Percentiles rank a stretch among this genome's conserved stretches.
These are phyloP conservation scores for Pterois miles DNA, from an alignment of 2,797 vertebrate genomes.

Conservation along the genomic window DNA sequence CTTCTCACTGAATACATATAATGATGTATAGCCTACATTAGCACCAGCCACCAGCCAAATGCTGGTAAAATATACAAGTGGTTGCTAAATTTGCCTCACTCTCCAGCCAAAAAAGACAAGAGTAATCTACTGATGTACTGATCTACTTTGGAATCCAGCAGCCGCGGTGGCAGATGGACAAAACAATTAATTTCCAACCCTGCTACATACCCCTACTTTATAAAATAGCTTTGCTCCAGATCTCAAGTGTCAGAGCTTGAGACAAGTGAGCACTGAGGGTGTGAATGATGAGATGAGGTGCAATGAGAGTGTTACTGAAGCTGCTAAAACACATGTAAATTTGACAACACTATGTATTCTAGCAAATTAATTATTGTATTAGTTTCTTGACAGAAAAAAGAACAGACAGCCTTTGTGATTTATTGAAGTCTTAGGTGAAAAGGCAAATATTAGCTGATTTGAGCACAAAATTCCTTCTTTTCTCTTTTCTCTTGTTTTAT, in stretches of 20 bases:
- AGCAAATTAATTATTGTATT: not conserved
- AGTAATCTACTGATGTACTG: too few relatives aligned
- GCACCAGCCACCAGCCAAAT: too few relatives aligned
- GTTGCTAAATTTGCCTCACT: too few relatives aligned
- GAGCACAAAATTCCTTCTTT: not conserved
- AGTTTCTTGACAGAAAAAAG: not conserved
- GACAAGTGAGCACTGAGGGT: not conserved
- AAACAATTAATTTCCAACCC: too few relatives aligned
- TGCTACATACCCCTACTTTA: not conserved
- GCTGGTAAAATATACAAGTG: too few relatives aligned
- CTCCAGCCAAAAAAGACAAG: too few relatives aligned
- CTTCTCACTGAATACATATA: conserved; percentile 24
- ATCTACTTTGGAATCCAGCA: too few relatives aligned
- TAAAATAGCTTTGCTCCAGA: not conserved
- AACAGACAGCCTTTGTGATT: not conserved
- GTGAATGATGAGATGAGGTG: not conserved
- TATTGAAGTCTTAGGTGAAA: not conserved
- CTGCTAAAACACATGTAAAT: not conserved
- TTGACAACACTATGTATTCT: not conserved
- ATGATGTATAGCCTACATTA: conserved; percentile 14
- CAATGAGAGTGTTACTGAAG: not conserved
- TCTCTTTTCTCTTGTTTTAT: not conserved
- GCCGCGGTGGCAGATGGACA: too few relatives aligned
- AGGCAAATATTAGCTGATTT: not conserved
- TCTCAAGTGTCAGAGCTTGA: not conserved